A percentile compares a stretch with the other conserved stretches of the same genome.
Conservation (phyloP, 2,888 invertebrate genomes). For the Calameuta filiformis region DNA sequence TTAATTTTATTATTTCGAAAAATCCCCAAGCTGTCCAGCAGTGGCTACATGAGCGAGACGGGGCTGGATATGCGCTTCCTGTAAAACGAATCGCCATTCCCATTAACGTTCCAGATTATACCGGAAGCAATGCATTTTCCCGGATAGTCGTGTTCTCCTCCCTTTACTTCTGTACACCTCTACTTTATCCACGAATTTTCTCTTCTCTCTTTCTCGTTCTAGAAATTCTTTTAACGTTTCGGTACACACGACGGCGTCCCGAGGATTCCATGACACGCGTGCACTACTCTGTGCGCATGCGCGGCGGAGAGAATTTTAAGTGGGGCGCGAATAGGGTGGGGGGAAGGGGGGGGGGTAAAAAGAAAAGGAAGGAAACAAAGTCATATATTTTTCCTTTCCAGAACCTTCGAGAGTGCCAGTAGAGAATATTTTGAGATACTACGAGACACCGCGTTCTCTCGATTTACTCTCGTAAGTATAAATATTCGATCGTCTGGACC, state of each 20-base stretch:
- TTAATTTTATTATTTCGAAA: neutral
- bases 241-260: no score
- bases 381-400: neutral
- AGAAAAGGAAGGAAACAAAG: neutral
- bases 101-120: neutral
- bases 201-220: neutral
- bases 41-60: neutral
- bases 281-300: neutral
- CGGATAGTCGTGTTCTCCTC: neutral
- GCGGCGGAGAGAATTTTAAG: neutral
- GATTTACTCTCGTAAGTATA: neutral
- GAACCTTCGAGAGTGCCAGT: neutral
- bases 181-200: no score
- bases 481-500: neutral
- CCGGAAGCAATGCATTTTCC: neutral
- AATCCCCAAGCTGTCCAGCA: neutral
- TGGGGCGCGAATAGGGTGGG: accelerated
- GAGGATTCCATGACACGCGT: no score
- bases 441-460: neutral
- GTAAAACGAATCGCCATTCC: neutral
- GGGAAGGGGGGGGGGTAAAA: no score
- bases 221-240: neutral
- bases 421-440: neutral
- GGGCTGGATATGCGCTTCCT: neutral
- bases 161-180: neutral